Base-by-base conservation (phyloP, 2,797 vertebrate genomes). In the Scleropages formosus region DNA sequence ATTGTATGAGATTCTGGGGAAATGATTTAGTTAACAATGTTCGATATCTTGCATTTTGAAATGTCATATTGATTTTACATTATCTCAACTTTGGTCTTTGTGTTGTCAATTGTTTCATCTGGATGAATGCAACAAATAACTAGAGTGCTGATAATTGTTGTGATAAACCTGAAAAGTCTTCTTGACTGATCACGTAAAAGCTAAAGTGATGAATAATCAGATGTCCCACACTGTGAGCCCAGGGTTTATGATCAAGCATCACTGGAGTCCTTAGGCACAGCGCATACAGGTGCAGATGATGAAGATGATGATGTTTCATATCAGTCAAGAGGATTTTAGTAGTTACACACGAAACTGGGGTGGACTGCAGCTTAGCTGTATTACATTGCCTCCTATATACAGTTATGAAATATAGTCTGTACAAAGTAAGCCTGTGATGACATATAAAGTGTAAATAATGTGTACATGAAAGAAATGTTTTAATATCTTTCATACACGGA, bases 401-500 rank as follows among this genome's bases (percentile, higher is more conserved):
- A 6, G 31, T 39, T 39, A 39, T 39, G 31, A 2, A 39, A 39
- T 39, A 39, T 39, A 39, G 39, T 39, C 31, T 39, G 31, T 39
- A 39, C 31, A 39, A 31, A 39, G 2, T 31, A 39, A 39, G 31
- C 31, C 39, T 39, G 31, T 39, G 31, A 39, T 39, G 31, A 39
- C 31, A 39, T 39, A 31, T 2, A 39, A 39, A 39, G 2, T 31
- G 31, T 39, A 6, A 39, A 39, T 39, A 39, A 6, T 39, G n/a
- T n/a, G n/a, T n/a, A n/a, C n/a, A n/a, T 39, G 2, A 6, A 2
- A 39, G 6, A 2, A 6, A 6, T 39, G 39, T 39, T 39, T 2
- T 6, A 49, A 24, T 58, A 76, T 77, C 24, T 47, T n/a, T 78
- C 61, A 46, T 24, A 68, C 77, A 78, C 58, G 31, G 65, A 59